Conservation (phyloP, 1,140 invertebrate species). For the Streblospio benedicti region DNA sequence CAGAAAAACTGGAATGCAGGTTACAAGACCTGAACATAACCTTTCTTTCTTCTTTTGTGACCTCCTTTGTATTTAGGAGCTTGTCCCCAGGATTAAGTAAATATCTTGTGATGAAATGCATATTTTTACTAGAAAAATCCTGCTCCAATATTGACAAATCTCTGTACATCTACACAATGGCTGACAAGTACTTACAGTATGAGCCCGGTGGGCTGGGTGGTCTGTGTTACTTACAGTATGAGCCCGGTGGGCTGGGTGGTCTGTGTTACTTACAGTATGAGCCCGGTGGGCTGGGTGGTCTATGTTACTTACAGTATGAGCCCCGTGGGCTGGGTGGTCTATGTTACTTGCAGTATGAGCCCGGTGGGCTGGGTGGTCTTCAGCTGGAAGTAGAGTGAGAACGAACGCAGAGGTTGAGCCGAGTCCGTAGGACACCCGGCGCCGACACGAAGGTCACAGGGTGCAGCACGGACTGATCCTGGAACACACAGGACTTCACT, state of each 20-base stretch:
- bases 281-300: constrained; percentile 16
- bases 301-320: constrained; percentile 17
- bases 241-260: constrained; percentile 17
- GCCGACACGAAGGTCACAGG: constrained; percentile 86
- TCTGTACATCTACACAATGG: no score
- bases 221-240: constrained; percentile 27
- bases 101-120: no score
- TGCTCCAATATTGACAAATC: no score
- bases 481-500: no score
- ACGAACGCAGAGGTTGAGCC: constrained; percentile 81
- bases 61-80: no score
- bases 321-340: constrained; percentile 17
- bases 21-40: no score
- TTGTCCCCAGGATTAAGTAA: no score
- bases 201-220: constrained; percentile 37
- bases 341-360: constrained; percentile 32
- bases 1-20: no score
- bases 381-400: constrained; percentile 81
- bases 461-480: no score
- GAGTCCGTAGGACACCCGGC: constrained; percentile 79
- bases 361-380: constrained; percentile 40
- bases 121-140: no score
- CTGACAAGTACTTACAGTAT: constrained; percentile 33
- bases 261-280: constrained; percentile 18
- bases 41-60: no score